These are phyloP conservation scores for Paedocypris micromegethes DNA, from an alignment of 2,797 vertebrate species.

Conservation along the genomic window DNA sequence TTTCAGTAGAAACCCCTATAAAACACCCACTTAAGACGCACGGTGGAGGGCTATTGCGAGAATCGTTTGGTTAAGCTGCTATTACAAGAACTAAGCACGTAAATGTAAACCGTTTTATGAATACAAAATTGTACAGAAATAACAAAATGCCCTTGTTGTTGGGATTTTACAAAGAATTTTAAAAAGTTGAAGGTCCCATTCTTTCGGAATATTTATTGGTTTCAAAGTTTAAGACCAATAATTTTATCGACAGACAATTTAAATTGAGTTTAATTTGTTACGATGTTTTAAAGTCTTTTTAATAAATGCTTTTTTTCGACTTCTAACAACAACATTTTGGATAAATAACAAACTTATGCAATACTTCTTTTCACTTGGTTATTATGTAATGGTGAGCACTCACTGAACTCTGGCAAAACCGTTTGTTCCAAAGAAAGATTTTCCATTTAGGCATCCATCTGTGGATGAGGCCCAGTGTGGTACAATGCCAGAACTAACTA, in stretches of 20 bases:
- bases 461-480: slow-evolving; percentile 39
- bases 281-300: slow-evolving; percentile 15
- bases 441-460: slow-evolving; percentile 45
- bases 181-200: too few species aligned
- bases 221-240: too few species aligned
- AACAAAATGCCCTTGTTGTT: too few species aligned
- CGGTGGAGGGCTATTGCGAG: slow-evolving; percentile 9
- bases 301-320: slow-evolving; percentile 1
- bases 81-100: slow-evolving; percentile 2
- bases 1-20: too few species aligned
- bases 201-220: too few species aligned
- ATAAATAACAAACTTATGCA: slow-evolving; percentile 24
- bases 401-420: slow-evolving; percentile 30
- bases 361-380: slow-evolving; percentile 24
- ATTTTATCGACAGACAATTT: slow-evolving; percentile 3
- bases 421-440: slow-evolving; percentile 36
- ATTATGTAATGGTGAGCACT: slow-evolving; percentile 42
- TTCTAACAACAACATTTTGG: slow-evolving; percentile 1
- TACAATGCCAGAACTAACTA: slow-evolving; percentile 27
- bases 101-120: not conserved
- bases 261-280: slow-evolving; percentile 6
- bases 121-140: too few species aligned
- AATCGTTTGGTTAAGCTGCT: slow-evolving; percentile 15
- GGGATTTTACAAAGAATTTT: too few species aligned
- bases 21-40: not conserved